Base-by-base conservation (phyloP, 2,888 invertebrate species). In the Prostheceraeus crozeri region DNA sequence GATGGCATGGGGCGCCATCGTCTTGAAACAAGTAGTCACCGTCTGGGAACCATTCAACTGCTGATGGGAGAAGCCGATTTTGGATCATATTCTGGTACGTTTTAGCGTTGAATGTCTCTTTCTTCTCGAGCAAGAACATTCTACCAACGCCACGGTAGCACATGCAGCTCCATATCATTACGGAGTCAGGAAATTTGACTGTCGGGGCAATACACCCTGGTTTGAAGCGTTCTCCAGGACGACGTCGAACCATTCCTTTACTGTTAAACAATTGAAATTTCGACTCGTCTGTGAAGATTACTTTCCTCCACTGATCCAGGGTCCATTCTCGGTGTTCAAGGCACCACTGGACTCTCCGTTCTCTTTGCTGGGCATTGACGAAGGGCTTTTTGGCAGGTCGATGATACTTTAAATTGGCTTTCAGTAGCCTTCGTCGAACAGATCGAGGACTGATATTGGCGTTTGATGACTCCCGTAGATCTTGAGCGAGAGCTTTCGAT, bases 1-100 rank as follows among this genome's bases (percentile, higher is more conserved):
- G 16, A 19, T 48, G 48, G 48, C 48, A 48, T n/a, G 48, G 48
- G 28, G 48, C 48, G 19, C 48, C 48, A 21, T 48, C 48, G 28
- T 48, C 48, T 19, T 48, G 48, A 14, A 48, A 48, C n/a, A 33
- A n/a, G n/a, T 33, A 33, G n/a, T n/a, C 33, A 33, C 33, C 33
- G n/a, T 33, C n/a, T 33, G 33, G 33, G 33, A 33, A 33, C 33
- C 33, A 33, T 33, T 33, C 33, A n/a, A 8, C n/a, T 33, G 33
- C 33, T n/a, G 33, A 33, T 33, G n/a, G n/a, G n/a, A 33, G 33
- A 33, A 33, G 33, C 8, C 33, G 33, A 33, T 33, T 33, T 33
- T 33, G 8, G 8, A 33, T 8, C 33, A 33, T n/a, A 33, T 33
- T n/a, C 33, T 33, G 33, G n/a, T 33, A 33, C 33, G n/a, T n/a